Conservation (phyloP, 1,140 invertebrate genomes). For the Lineus longissimus region DNA sequence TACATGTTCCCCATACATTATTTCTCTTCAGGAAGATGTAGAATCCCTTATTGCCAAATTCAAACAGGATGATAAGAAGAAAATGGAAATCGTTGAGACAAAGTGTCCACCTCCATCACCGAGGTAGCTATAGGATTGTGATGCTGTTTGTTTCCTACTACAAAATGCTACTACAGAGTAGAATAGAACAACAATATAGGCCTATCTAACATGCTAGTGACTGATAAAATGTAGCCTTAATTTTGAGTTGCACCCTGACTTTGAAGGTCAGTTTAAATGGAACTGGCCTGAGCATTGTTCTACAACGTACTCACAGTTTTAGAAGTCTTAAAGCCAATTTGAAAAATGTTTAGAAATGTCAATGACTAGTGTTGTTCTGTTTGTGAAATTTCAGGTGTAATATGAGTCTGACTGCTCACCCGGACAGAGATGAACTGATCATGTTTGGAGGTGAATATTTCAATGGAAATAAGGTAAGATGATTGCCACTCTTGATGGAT, state of each 20-base stretch:
- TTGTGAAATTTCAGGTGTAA: conserved; percentile 70
- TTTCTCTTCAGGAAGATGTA: conserved; percentile 73
- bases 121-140: conserved; percentile 28
- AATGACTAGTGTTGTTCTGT: conserved; percentile 9
- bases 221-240: background rate
- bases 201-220: background rate
- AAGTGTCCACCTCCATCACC: conserved; percentile 62
- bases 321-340: too few relatives aligned
- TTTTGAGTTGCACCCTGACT: conserved; percentile 1
- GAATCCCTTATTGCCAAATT: conserved; percentile 76
- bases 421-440: conserved; percentile 82
- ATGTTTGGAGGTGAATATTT: conserved; percentile 90
- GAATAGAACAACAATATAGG: background rate
- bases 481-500: too few relatives aligned
- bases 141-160: conserved; percentile 8
- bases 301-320: too few relatives aligned
- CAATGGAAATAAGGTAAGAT: conserved; percentile 78
- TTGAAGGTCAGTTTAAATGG: too few relatives aligned
- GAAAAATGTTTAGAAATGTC: conserved; percentile 7
- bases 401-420: conserved; percentile 76
- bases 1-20: background rate
- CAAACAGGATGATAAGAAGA: conserved; percentile 72
- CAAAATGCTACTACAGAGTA: background rate
- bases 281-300: background rate
- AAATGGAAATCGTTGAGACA: conserved; percentile 68